A percentile compares a stretch with the other conserved stretches of the same genome.
phyloP scores from a whole-genome alignment of 2,888 invertebrate genomes.

The Chouioia cunea region DNA sequence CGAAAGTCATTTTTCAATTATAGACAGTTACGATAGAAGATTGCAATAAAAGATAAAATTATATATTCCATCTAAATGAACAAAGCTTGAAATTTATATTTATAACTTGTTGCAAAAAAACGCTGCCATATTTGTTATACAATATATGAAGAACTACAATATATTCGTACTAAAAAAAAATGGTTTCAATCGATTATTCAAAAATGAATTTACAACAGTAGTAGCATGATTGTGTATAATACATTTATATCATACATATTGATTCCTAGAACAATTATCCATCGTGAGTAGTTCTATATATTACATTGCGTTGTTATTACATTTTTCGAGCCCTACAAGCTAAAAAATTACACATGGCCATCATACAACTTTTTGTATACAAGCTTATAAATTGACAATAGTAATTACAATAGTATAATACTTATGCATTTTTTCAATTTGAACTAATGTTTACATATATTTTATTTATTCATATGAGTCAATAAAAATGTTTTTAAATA shows the following conservation, averaged over 20 bases:
- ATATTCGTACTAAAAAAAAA: no score
- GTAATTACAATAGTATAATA: no score
- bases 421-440: no score
- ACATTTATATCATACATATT: slow-evolving; percentile 30
- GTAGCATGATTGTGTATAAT: slow-evolving; percentile 1
- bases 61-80: no score
- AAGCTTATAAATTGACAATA: slow-evolving; percentile 51
- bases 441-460: no score
- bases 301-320: slow-evolving; percentile 26
- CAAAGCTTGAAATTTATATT: neutral
- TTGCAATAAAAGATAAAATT: no score
- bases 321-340: slow-evolving; percentile 42
- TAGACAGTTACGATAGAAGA: no score
- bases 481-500: no score
- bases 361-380: slow-evolving; percentile 38
- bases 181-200: no score
- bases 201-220: slow-evolving; percentile 8
- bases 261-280: slow-evolving; percentile 17
- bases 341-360: slow-evolving; percentile 35
- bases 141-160: no score
- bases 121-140: no score
- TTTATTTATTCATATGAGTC: no score
- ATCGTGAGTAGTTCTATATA: slow-evolving; percentile 22
- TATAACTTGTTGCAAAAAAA: slow-evolving; percentile 1
- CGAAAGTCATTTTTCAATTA: slow-evolving; percentile 14